Conservation (phyloP, 2,113 vertebrate species). For the Antennarius striatus region DNA sequence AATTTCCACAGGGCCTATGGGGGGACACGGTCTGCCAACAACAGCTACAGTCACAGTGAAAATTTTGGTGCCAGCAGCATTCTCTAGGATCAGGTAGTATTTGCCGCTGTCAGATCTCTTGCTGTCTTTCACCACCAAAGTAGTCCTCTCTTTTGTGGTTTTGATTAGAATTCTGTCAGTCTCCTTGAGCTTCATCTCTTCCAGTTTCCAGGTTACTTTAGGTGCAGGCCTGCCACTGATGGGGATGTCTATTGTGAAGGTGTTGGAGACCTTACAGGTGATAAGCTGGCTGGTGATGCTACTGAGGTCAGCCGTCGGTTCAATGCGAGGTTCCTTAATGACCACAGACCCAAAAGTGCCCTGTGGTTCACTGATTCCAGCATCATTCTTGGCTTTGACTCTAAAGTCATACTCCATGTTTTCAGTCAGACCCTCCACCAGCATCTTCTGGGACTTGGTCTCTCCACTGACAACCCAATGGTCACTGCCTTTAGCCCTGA, state of each 20-base stretch:
- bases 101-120: constrained; percentile 97
- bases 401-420: constrained; percentile 97
- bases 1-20: constrained; percentile 89
- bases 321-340: constrained; percentile 95
- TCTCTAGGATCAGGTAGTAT: constrained; percentile 94
- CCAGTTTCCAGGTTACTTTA: constrained; percentile 96
- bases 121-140: constrained; percentile 90
- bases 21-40: constrained; percentile 89
- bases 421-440: constrained; percentile 88
- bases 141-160: constrained; percentile 89
- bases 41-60: constrained; percentile 92
- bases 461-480: constrained; percentile 87
- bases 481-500: constrained; percentile 88
- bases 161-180: constrained; percentile 91
- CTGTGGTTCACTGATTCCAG: constrained; percentile 93
- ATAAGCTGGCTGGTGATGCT: constrained; percentile 95
- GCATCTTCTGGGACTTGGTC: constrained; percentile 89
- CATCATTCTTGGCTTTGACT: constrained; percentile 93
- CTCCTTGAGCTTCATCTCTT: constrained; percentile 98
- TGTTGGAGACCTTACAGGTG: constrained; percentile 89
- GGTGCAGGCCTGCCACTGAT: constrained; percentile 94
- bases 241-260: constrained; percentile 93
- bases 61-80: constrained; percentile 90
- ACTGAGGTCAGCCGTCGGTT: constrained; percentile 96
- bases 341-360: constrained; percentile 93